These are phyloP conservation scores for Ennomos erosarius DNA, from an alignment of 2,888 invertebrate species.

Conservation along the genomic window DNA sequence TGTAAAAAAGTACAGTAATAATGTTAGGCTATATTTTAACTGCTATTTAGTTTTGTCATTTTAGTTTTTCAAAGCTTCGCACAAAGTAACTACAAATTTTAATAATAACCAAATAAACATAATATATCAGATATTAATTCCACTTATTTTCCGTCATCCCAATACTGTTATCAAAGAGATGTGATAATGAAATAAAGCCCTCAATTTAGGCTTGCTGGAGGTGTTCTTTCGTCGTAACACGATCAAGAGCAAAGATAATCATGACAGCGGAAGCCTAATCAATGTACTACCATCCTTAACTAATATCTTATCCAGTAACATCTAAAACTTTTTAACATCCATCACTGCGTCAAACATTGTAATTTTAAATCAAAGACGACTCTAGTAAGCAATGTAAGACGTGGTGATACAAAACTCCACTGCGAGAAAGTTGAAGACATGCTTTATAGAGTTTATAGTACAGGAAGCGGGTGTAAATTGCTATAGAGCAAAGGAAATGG, in stretches of 20 bases:
- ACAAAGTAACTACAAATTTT: too few species aligned
- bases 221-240: slow-evolving; percentile 14
- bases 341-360: slow-evolving; percentile 1
- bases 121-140: too few species aligned
- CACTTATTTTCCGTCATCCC: too few species aligned
- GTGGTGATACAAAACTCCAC: neutral
- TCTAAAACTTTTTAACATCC: neutral
- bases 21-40: too few species aligned
- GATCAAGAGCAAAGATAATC: slow-evolving; percentile 18
- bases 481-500: slow-evolving; percentile 21
- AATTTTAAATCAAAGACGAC: neutral
- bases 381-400: slow-evolving; percentile 5
- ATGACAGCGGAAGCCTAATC: slow-evolving; percentile 22
- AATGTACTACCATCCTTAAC: slow-evolving; percentile 13
- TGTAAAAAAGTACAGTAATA: too few species aligned
- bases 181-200: slow-evolving; percentile 3
- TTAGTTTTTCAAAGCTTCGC: too few species aligned
- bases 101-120: too few species aligned
- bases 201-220: neutral
- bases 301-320: neutral
- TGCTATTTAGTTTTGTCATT: too few species aligned
- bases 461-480: slow-evolving; percentile 28
- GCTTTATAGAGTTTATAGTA: slow-evolving; percentile 9
- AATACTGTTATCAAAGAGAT: neutral
- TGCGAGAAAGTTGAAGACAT: neutral